These are phyloP conservation scores for Seriola rivoliana DNA, from an alignment of 2,113 vertebrate species.

Conservation along the genomic window DNA sequence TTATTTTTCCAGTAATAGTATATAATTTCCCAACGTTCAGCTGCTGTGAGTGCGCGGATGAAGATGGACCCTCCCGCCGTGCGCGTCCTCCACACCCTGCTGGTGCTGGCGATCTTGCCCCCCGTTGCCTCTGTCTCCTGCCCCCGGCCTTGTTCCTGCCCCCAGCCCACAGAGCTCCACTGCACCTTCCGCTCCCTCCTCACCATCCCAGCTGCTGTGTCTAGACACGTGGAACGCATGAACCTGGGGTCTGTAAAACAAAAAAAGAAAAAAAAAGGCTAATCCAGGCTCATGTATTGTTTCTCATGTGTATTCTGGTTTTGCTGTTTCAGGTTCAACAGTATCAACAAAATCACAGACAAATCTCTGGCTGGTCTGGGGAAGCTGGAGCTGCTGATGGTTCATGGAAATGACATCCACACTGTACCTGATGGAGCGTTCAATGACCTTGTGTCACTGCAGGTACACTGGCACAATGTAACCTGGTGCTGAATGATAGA, in stretches of 20 bases:
- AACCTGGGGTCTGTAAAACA: constrained; percentile 88
- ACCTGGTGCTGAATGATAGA: neutral
- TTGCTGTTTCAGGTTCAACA: constrained; percentile 89
- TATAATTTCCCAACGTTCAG: neutral
- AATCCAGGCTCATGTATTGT: neutral
- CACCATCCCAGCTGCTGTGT: constrained; percentile 84
- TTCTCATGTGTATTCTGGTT: neutral
- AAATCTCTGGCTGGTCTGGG: constrained; percentile 87
- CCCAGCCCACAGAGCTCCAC: constrained; percentile 90
- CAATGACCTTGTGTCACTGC: constrained; percentile 88
- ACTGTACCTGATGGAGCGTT: constrained; percentile 87
- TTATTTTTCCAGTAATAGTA: neutral
- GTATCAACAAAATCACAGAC: constrained; percentile 86
- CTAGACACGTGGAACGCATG: constrained; percentile 88
- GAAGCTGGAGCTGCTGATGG: constrained; percentile 91
- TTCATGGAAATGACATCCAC: constrained; percentile 93
- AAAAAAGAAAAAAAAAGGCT: no score
- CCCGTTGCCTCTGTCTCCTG: constrained; percentile 72
- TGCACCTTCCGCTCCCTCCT: constrained; percentile 94
- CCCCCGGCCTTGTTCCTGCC: constrained; percentile 91
- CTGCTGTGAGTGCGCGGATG: constrained; percentile 16
- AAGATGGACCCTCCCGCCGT: constrained; percentile 50
- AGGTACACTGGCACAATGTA: constrained; percentile 82
- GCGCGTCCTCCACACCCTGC: constrained; percentile 62
- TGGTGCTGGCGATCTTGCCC: constrained; percentile 81